Base-by-base conservation (phyloP, 2,797 vertebrate genomes). In the Limosa lapponica region DNA sequence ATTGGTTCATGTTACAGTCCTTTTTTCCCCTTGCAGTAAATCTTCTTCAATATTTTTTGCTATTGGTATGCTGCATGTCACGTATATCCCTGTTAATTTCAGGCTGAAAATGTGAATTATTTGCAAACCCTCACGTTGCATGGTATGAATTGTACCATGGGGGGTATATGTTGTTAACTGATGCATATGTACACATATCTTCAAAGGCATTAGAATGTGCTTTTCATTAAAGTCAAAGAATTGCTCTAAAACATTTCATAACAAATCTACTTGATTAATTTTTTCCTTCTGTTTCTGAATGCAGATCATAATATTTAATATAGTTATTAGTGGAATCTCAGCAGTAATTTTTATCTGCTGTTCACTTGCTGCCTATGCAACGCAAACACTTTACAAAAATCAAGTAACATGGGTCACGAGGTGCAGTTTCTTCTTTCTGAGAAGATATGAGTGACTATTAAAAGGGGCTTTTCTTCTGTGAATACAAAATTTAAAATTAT, bases 261-360 rank as follows among this genome's bases (percentile, higher is more conserved):
- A 57, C 3, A 59, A 91, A 77, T 7, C 6, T 37, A 80, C 34
- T 62, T 61, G 36, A 82, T 72, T 41, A 36, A 18, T 75, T 73
- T 84, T 90, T 16, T 48, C 44, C 30, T 82, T 92, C 52, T 72
- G 41, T 71, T 97, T 90, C 65, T 65, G 43, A 89, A 65, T 34
- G 52, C 34, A 73, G 73, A 87, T 46, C 2, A 34, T 65, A 80
- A 74, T 80, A 92, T 80, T 94, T 89, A 80, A 57, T 61, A 44
- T 7, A 80, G n/a, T 51, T 7, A 69, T 74, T 93, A 69, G 57
- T 34, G 90, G 67, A 69, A 81, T 75, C 58, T 85, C 43, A 82
- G 44, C 25, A 85, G 36, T 44, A 72, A n/a, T 85, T 67, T 78
- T 86, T 71, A 55, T 77, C 64, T 46, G 30, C 10, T 77, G 27